These are phyloP conservation scores for Cephalopterus ornatus DNA, from an alignment of 2,113 vertebrate genomes.

Conservation along the genomic window DNA sequence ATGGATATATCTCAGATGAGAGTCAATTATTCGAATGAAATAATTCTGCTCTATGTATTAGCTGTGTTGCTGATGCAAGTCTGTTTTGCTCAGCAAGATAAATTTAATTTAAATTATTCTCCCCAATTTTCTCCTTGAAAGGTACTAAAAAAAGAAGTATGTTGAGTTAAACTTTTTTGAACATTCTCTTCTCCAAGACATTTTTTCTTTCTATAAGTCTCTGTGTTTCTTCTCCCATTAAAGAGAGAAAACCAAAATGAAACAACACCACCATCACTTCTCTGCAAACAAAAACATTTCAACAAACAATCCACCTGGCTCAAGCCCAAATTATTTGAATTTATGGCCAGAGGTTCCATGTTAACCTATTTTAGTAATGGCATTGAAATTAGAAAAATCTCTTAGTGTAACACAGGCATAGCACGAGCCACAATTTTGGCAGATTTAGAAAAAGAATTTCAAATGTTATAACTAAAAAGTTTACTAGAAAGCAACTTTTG, in stretches of 20 bases:
- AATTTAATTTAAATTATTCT: not conserved
- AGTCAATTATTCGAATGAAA: not conserved
- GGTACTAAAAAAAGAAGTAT: not conserved
- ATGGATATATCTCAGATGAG: not conserved
- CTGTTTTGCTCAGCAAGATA: not conserved
- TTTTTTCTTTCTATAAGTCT: not conserved
- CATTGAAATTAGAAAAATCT: not conserved
- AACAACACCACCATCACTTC: not conserved
- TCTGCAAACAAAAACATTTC: not conserved
- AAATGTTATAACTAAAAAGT: not conserved
- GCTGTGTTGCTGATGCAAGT: fast-evolving
- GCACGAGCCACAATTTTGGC: not conserved
- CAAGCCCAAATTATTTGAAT: not conserved
- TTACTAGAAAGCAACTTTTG: not conserved
- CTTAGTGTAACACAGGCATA: not conserved
- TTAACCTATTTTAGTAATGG: not conserved
- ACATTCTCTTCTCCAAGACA: not conserved
- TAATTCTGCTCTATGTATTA: not conserved
- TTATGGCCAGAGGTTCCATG: not conserved
- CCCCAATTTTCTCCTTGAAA: not conserved
- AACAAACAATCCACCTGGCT: fast-evolving
- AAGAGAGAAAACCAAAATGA: not conserved
- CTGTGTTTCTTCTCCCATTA: not conserved
- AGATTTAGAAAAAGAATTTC: not conserved
- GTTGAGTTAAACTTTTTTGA: not conserved